Evolutionary conservation across 2,797 vertebrate genomes (phyloP).

Genomic region (Spinus pinus): DNA sequence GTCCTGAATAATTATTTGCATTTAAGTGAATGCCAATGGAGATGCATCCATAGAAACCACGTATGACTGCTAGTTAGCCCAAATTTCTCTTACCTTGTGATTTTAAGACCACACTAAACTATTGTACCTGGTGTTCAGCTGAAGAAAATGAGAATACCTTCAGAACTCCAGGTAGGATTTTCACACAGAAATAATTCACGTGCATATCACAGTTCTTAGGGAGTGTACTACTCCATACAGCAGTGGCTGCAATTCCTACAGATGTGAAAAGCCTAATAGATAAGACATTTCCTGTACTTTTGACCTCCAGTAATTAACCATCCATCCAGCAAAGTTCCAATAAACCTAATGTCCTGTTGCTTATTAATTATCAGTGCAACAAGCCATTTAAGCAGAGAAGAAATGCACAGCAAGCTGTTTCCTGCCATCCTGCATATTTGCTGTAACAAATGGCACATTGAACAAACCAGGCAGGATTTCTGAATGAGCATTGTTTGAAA

Average conservation of each 20-base stretch:
- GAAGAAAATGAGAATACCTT: neutral
- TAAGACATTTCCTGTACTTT: neutral
- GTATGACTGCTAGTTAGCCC: neutral
- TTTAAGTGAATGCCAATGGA: neutral
- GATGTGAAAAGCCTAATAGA: neutral
- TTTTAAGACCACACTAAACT: neutral
- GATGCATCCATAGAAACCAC: neutral
- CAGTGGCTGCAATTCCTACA: neutral
- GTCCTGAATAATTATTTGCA: neutral
- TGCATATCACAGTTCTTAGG: neutral
- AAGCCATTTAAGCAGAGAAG: neutral
- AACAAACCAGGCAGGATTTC: neutral
- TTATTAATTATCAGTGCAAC: slow-evolving; percentile 55
- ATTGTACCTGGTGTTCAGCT: neutral
- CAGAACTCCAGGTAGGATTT: neutral
- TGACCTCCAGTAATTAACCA: neutral
- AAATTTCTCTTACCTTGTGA: neutral
- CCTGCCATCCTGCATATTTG: neutral
- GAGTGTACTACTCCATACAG: neutral
- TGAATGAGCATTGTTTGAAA: neutral
- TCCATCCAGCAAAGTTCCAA: neutral
- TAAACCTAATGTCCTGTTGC: neutral
- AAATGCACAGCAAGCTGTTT: neutral
- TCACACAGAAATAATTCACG: neutral
- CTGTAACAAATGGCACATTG: neutral